Percentiles rank a stretch among this genome's conserved stretches.
Conservation (phyloP, 2,113 vertebrate genomes). For the Tautogolabrus adspersus region DNA sequence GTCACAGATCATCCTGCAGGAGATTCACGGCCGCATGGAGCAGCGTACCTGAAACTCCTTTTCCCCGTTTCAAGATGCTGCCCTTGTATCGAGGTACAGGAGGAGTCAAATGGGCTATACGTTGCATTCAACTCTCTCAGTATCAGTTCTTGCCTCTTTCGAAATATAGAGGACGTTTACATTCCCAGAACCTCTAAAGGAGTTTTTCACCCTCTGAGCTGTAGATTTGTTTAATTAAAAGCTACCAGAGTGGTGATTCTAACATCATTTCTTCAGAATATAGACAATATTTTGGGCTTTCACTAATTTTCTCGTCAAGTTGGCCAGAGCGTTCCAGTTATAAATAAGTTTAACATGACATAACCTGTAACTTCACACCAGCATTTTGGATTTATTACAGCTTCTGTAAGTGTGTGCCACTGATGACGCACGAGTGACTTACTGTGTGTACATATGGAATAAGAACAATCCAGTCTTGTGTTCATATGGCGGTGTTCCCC, state of each 20-base stretch:
- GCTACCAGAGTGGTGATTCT: neutral
- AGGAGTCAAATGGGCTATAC: no score
- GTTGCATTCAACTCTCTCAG: neutral
- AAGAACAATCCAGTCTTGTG: slow-evolving; percentile 40
- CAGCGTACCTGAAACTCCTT: no score
- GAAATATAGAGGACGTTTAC: neutral
- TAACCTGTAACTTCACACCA: neutral
- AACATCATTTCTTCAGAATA: neutral
- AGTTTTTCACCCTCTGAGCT: neutral
- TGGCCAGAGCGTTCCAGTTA: neutral
- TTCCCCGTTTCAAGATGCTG: no score
- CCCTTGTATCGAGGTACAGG: no score
- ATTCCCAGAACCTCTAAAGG: neutral
- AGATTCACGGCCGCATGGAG: no score
- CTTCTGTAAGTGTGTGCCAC: slow-evolving; percentile 3
- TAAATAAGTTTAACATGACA: slow-evolving; percentile 15
- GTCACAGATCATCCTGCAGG: no score
- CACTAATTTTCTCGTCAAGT: neutral
- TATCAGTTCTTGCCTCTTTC: no score
- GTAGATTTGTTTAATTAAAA: slow-evolving; percentile 1
- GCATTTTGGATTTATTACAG: slow-evolving; percentile 17
- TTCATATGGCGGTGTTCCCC: slow-evolving; percentile 10
- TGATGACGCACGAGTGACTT: slow-evolving; percentile 11
- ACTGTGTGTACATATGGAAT: slow-evolving; percentile 14
- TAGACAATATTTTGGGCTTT: neutral